Evolutionary conservation across 2,113 vertebrate genomes (phyloP).

Genomic region (Neogale vison): DNA sequence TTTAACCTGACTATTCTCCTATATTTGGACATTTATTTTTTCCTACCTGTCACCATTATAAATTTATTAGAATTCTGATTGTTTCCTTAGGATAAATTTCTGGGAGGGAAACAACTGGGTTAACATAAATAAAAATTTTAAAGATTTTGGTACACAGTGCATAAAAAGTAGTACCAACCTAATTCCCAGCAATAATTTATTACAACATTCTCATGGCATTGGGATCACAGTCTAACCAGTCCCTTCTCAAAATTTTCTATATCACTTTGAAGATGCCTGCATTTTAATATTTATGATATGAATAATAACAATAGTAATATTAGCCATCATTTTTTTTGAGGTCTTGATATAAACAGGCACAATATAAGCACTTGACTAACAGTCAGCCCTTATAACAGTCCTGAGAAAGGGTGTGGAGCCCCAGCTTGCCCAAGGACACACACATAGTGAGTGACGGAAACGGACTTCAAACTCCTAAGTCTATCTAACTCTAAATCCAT

Average conservation of each 20-base stretch:
- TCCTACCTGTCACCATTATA: background rate
- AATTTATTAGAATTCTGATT: background rate
- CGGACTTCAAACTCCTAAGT: background rate
- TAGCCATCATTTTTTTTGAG: background rate
- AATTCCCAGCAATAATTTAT: background rate
- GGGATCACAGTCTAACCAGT: background rate
- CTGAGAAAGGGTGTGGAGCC: background rate
- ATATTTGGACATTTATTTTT: background rate
- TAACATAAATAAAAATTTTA: background rate
- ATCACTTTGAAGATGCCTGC: background rate
- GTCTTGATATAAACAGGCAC: background rate
- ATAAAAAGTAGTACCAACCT: background rate
- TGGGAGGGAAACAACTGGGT: background rate
- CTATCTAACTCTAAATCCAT: background rate
- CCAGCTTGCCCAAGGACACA: background rate
- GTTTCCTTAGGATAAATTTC: background rate
- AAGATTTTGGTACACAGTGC: background rate
- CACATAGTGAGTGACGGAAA: too few relatives aligned
- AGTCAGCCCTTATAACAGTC: background rate
- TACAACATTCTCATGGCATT: background rate
- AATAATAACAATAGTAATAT: background rate
- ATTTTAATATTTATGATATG: background rate
- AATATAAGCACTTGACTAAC: background rate
- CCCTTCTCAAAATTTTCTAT: background rate
- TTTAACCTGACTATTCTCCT: background rate